Evolutionary conservation across 2,113 vertebrate genomes (phyloP), one percentile per base, ranked within the genome.

Genomic region (Vulpes lagopus): DNA sequence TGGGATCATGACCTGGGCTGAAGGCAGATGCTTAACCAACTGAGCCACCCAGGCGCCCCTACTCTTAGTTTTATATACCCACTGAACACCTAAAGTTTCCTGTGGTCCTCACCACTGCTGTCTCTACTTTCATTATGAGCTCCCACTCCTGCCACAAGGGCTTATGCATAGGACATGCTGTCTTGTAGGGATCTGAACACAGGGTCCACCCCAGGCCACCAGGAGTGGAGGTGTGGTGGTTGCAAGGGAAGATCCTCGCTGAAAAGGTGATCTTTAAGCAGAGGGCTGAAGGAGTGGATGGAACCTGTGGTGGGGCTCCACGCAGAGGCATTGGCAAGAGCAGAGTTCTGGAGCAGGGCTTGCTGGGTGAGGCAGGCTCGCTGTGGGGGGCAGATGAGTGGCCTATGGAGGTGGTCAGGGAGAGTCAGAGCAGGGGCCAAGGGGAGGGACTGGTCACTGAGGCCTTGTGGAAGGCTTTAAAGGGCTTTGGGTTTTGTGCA

Each of bases 221-320:
- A 25, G 20, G 11, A 25, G 1, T n/a, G 12, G 12, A 55, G 38
- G 11, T 69, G 35, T 2, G 1, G 2, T 15, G 19, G 57, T 22
- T 49, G 35, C 7, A 19, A 32, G 19, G 16, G 49, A 30, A 43
- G 71, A 59, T 43, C 17, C 30, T 83, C 49, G 55, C 22, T 35
- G 38, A 22, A n/a, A 92, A 67, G 49, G 32, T 55, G 65, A 23
- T 19, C 14, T 60, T 62, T n/a, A 81, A 35, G 57, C 23, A n/a
- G 49, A 27, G 16, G 14, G 12, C 11, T 2, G 57, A 38, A n/a
- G 1, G 22, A 35, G 22, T 1, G 16, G 64, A 32, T 8, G 74
- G 15, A 53, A n/a, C 83, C 35, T 8, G 10, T 43, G 0, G 1
- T 3, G 22, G 5, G 35, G 17, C 38, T 35, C 30, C 11, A 6